Base-by-base conservation (phyloP, 2,888 invertebrate genomes). In the Panopea generosa region DNA sequence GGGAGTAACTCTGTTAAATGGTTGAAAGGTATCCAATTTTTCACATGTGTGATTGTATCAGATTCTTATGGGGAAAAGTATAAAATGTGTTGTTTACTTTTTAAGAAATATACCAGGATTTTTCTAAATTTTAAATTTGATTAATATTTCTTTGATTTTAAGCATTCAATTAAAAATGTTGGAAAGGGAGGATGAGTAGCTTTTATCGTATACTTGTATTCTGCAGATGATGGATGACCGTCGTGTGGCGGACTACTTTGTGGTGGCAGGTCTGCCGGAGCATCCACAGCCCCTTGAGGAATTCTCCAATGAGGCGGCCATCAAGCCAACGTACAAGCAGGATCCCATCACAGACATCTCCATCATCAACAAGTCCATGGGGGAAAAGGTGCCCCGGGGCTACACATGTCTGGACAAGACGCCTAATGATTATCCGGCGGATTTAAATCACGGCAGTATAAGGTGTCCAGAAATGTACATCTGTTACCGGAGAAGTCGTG, bases 311-410 rank as follows among this genome's bases (percentile, higher is more conserved):
- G 95, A 95, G 85, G 94, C 94, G 2, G 96, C 96, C 90, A 94
- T 97, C 55, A 97, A 87, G 96, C 96, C 91, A 95, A 95, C 91
- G 95, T 96, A 88, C 65, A 89, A 92, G 69, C 90, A 90, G 53
- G 96, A 98, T 83, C 99, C 99, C 1, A 99, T 99, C 84, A 99
- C 98, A 29, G 99, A 99, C 92, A 96, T 99, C 84, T 96, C 97
- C 90, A 95, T 98, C 43, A 96, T 96, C 90, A 98, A 98, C 93
- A 97, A 98, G 0, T 95, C 96, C 26, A 94, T 97, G 6, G 98
- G 96, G 11, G 99, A 99, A 93, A 94, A 94, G 73, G 73, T 90
- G 26, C 92, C 92, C 0, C 81, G 86, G 24, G 88, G 88, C 0
- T 93, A 84, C 77, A 83, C 80, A 11, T 90, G 90, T 74, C 73